Evolutionary conservation across 2,113 vertebrate genomes (phyloP).

Genomic region (Lonchura striata): DNA sequence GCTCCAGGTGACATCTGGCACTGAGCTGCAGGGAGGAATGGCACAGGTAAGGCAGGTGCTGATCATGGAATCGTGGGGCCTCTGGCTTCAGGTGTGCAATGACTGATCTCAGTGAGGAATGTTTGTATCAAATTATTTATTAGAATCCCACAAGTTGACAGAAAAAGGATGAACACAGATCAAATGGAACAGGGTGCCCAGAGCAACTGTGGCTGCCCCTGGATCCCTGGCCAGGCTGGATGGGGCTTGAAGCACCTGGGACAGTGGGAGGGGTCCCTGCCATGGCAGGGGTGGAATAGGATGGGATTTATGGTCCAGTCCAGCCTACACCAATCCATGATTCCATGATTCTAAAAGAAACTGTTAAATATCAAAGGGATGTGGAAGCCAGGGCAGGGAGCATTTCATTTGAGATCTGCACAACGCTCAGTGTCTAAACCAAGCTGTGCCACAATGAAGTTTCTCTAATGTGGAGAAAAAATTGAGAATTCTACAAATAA

Average conservation of each 20-base stretch:
- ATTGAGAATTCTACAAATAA: background rate
- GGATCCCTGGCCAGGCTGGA: background rate
- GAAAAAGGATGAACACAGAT: background rate
- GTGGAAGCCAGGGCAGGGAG: background rate
- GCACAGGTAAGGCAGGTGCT: background rate
- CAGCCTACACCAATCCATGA: background rate
- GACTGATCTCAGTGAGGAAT: background rate
- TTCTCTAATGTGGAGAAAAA: background rate
- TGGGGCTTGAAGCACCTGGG: background rate
- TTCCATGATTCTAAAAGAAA: background rate
- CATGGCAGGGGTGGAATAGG: background rate
- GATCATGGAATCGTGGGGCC: rapidly evolving
- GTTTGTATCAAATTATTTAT: background rate
- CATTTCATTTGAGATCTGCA: background rate
- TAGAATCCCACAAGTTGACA: background rate
- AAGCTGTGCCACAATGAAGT: background rate
- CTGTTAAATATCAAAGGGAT: background rate
- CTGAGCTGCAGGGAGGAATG: background rate
- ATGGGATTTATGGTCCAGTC: background rate
- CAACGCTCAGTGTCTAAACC: background rate
- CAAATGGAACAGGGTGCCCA: background rate
- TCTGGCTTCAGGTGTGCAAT: background rate
- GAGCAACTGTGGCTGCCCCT: background rate
- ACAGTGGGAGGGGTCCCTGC: background rate
- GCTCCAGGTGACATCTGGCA: background rate